Conservation (phyloP, 2,888 invertebrate species). For the Amiota mariae region DNA sequence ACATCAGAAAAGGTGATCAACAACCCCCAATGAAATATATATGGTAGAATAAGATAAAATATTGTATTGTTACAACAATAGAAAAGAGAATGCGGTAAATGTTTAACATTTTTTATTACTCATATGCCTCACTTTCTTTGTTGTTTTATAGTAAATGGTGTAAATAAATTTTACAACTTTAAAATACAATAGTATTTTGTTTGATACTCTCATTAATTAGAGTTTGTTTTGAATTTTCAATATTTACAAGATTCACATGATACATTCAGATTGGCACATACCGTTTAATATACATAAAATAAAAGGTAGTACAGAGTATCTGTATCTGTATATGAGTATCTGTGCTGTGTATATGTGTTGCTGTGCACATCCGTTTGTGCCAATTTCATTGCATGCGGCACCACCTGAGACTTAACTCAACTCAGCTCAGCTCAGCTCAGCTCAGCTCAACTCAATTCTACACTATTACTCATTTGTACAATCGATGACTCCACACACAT, state of each 20-base stretch:
- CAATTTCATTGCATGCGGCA: neutral
- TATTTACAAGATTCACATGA: neutral
- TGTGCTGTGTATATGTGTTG: neutral
- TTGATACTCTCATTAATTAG: neutral
- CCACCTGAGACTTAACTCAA: constrained; percentile 2
- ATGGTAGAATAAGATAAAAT: no score
- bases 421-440: neutral
- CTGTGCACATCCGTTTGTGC: constrained; percentile 12
- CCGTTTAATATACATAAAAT: neutral
- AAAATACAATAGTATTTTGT: constrained; percentile 4
- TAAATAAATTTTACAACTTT: constrained; percentile 2
- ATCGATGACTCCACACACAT: neutral
- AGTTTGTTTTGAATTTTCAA: constrained; percentile 3
- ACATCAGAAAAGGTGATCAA: no score
- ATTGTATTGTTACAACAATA: no score
- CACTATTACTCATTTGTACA: neutral
- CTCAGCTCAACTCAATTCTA: neutral
- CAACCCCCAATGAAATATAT: no score
- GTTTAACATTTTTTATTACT: neutral
- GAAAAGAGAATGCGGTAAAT: no score
- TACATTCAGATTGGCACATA: neutral
- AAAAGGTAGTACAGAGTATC: neutral
- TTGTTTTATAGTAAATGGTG: neutral
- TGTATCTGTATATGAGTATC: neutral
- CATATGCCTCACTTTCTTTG: neutral